Base-by-base conservation (phyloP, 1,140 invertebrate species). In the Drosophila asahinai region DNA sequence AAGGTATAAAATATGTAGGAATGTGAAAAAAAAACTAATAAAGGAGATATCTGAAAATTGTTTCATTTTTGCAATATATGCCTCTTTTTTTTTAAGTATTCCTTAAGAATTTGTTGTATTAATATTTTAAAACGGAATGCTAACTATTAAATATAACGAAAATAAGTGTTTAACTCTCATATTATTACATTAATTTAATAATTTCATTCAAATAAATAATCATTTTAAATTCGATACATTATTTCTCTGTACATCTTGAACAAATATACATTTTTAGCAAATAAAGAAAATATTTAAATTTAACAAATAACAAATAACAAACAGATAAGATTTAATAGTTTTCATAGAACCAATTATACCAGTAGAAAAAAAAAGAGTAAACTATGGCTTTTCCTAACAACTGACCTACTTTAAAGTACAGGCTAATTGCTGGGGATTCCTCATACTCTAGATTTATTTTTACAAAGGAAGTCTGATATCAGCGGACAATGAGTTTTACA, bases 401-500 rank as follows among this genome's bases (percentile, higher is more conserved):
- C 22, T 57, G 33, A 25, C 60, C 30, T 33, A 40, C 30, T 63
- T 55, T 38, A 22, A 36, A 25, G 11, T 54, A 7, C 19, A 2
- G 12, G 4, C 27, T 55, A 38, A 27, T 63, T 64, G 38, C 36
- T 22, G 36, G 33, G 22, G n/a, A 63, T 40, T 59, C 61, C 33
- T 5, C 7, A 8, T 5, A 15, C 19, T 25, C 2, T 2, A 19
- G 6, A 17, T 68, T 38, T 45, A 0, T n/a, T 33, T 55, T 19
- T 2, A 22, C n/a, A 30, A 9, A 17, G 48, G 12, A 62, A 54
- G 40, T 66, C 60, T 63, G 79, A 81, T 81, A 81, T 72, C 60
- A 60, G 59, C 19, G 43, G 54, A 48, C 63, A 59, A 33, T 60
- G 40, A 49, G 54, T 27, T 83, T 70, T 57, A 48, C 42, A 68